Conservation (phyloP, 2,888 invertebrate genomes). For the Lepidochitona cinerea region DNA sequence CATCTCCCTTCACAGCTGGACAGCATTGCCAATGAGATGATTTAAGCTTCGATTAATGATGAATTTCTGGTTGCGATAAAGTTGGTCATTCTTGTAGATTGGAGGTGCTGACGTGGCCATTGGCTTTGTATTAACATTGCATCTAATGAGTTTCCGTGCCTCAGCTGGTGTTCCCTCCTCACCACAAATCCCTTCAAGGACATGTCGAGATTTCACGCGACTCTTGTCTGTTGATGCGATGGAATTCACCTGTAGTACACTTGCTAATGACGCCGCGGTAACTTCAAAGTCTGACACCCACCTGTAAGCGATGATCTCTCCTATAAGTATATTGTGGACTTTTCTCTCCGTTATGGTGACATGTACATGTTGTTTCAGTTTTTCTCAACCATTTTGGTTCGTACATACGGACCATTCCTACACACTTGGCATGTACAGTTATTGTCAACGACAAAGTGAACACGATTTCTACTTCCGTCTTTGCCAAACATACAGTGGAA, state of each 20-base stretch:
- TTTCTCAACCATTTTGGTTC: conserved; percentile 71
- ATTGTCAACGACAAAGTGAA: conserved; percentile 34
- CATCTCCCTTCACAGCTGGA: not conserved
- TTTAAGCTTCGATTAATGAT: not conserved
- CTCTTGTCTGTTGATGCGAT: not conserved
- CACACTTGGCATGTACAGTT: conserved; percentile 59
- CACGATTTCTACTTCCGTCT: not conserved
- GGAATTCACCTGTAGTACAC: conserved; percentile 3
- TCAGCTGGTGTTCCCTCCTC: too few species aligned
- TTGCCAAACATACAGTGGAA: not conserved
- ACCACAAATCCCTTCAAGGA: not conserved
- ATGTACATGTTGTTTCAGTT: conserved; percentile 66
- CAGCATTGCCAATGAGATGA: not conserved
- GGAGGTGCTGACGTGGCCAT: too few species aligned
- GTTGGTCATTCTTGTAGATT: too few species aligned
- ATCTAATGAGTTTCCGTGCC: too few species aligned
- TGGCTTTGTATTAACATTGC: too few species aligned
- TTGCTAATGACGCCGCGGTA: not conserved
- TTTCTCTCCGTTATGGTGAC: conserved; percentile 68
- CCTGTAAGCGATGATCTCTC: not conserved
- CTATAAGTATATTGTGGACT: conserved; percentile 59
- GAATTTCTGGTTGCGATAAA: not conserved
- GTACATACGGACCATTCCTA: conserved; percentile 51
- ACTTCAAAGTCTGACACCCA: not conserved
- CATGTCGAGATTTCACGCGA: not conserved